Evolutionary conservation across 2,888 invertebrate genomes (phyloP).

Genomic region (Lochmaea capreae): DNA sequence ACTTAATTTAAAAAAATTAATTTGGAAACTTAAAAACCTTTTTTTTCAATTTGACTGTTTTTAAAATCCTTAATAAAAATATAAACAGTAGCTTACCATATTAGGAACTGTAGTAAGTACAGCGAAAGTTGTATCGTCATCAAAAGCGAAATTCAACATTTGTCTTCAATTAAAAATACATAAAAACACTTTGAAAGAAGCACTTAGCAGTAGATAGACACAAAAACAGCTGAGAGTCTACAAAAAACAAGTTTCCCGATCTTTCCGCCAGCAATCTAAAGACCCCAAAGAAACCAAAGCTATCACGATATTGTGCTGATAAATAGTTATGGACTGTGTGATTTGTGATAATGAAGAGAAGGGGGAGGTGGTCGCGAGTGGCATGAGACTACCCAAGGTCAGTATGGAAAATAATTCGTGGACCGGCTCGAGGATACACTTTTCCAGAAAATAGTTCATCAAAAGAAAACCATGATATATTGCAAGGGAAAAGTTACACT

Average conservation of each 20-base stretch:
- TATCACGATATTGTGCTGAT: constrained; percentile 54
- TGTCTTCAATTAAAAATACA: not conserved
- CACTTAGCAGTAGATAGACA: not conserved
- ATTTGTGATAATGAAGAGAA: constrained; percentile 58
- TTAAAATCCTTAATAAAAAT: too few relatives aligned
- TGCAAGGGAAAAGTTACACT: too few relatives aligned
- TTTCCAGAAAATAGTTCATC: not conserved
- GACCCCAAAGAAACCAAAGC: constrained; percentile 32
- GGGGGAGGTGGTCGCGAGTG: constrained; percentile 41
- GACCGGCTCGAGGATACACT: not conserved
- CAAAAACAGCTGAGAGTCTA: not conserved
- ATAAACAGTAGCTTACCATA: constrained; percentile 65
- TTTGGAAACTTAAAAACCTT: too few relatives aligned
- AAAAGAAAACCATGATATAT: too few relatives aligned
- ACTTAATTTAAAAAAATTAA: too few relatives aligned
- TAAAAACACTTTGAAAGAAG: constrained; percentile 6
- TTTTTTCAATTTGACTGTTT: too few relatives aligned
- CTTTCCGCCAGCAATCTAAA: constrained; percentile 40
- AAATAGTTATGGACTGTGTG: constrained; percentile 54
- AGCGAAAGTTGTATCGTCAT: constrained; percentile 76
- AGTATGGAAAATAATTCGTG: constrained; percentile 17
- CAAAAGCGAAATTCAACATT: constrained; percentile 65
- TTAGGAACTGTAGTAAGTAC: constrained; percentile 74
- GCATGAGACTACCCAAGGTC: constrained; percentile 55
- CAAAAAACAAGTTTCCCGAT: constrained; percentile 14